Base-by-base conservation (phyloP, 2,797 vertebrate species). In the Falco rusticolus region DNA sequence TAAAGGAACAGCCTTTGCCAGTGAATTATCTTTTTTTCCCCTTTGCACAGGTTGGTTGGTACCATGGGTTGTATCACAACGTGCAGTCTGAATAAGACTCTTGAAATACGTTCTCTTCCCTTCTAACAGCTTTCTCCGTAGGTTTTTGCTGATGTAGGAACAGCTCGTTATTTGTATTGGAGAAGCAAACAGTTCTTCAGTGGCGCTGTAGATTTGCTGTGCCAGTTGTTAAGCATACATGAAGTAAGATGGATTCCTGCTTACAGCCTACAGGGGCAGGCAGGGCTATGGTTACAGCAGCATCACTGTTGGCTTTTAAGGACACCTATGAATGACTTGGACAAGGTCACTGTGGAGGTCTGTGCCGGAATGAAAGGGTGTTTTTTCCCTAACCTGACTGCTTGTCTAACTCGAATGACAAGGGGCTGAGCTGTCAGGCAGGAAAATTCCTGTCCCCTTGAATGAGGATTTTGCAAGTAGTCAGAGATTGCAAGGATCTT, bases 51-150 rank as follows among this genome's bases (percentile, higher is more conserved):
- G 16, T n/a, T 76, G 13, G 24, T 61, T 31, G 22, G 15, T 78
- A 54, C 28, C 19, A 24, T 0, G 0, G n/a, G 33, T 5, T 14
- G 22, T 59, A 29, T 64, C 29, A 16, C 29, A 39, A 20, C 3
- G 3, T 10, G 16, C 26, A 56, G 9, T n/a, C 65, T 24, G 15
- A 65, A 79, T 21, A 31, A 11, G 80, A 25, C 9, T 53, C 48
- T 8, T 43, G 16, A n/a, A n/a, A 25, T 41, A 17, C 25, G 84
- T 74, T 45, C 39, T 34, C 11, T 54, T 83, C 33, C 16, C 15
- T 66, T 43, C 59, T 57, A 20, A 39, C 9, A 33, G 11, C 31
- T 53, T 61, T 22, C 33, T 56, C 37, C 31, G 18, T 13, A 41
- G 16, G 8, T 18, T 66, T 60, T 75, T 61, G 14, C 53, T 14